These are phyloP conservation scores for Sminthopsis crassicaudata DNA, from an alignment of 2,113 vertebrate species.

Conservation along the genomic window DNA sequence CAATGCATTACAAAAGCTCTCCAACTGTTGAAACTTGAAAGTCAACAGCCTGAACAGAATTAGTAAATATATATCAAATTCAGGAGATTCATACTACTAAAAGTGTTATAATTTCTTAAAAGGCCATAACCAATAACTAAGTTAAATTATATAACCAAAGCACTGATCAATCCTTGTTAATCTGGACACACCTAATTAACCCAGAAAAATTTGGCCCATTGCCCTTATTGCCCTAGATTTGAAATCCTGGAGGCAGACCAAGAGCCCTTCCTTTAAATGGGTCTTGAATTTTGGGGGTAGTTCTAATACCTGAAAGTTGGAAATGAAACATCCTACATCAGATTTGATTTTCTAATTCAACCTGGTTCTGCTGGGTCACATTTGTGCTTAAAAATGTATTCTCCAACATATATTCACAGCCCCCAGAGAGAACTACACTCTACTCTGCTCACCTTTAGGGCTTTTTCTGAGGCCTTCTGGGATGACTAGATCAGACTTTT, in stretches of 20 bases:
- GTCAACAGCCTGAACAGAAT: slow-evolving; percentile 22
- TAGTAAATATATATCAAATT: slow-evolving; percentile 29
- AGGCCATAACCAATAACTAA: slow-evolving; percentile 34
- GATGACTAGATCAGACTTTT: slow-evolving; percentile 81
- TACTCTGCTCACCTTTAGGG: slow-evolving; percentile 82
- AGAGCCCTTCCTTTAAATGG: slow-evolving; percentile 18
- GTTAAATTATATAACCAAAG: slow-evolving; percentile 30
- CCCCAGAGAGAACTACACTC: slow-evolving; percentile 81
- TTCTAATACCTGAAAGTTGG: slow-evolving; percentile 56
- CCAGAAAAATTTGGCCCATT: slow-evolving; percentile 39
- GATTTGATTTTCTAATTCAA: slow-evolving; percentile 55
- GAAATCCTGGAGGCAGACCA: not conserved
- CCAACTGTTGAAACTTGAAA: slow-evolving; percentile 43
- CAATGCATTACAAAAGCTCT: slow-evolving; percentile 47
- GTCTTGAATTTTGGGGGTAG: slow-evolving; percentile 33
- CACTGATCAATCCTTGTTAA: slow-evolving; percentile 29
- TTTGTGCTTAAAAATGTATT: slow-evolving; percentile 65
- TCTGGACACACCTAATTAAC: slow-evolving; percentile 16
- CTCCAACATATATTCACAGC: slow-evolving; percentile 76
- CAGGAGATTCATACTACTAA: slow-evolving; percentile 22
- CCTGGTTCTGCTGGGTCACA: slow-evolving; percentile 56
- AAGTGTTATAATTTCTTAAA: not conserved
- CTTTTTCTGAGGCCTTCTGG: slow-evolving; percentile 79
- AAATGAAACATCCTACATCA: slow-evolving; percentile 58
- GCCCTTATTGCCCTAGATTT: slow-evolving; percentile 39